These are phyloP conservation scores for Ascaphus truei DNA, from an alignment of 2,113 vertebrate species.

Conservation along the genomic window DNA sequence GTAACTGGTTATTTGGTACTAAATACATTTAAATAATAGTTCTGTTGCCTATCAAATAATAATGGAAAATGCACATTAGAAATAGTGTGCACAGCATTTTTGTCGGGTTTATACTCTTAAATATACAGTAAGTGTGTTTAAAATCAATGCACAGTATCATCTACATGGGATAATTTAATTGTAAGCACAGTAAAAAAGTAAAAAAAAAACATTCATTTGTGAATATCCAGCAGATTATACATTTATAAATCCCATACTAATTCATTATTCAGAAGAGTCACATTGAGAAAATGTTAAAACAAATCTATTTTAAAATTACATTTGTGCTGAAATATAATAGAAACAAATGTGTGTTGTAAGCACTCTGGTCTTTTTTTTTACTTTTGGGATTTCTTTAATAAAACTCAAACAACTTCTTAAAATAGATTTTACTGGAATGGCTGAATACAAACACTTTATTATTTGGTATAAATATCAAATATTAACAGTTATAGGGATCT, in stretches of 20 bases:
- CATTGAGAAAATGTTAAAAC: slow-evolving; percentile 50
- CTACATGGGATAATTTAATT: slow-evolving; percentile 48
- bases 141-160: slow-evolving; percentile 31
- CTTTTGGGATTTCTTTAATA: no score
- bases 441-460: no score
- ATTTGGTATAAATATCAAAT: no score
- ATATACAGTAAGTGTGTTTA: slow-evolving; percentile 8
- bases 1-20: no score
- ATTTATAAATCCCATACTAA: slow-evolving; percentile 50
- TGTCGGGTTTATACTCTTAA: background rate
- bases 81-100: background rate
- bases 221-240: slow-evolving; percentile 46
- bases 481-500: no score
- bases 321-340: slow-evolving; percentile 54
- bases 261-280: slow-evolving; percentile 51
- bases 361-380: no score
- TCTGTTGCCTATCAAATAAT: slow-evolving; percentile 35
- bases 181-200: slow-evolving; percentile 38
- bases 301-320: slow-evolving; percentile 54
- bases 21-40: background rate
- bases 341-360: slow-evolving; percentile 38
- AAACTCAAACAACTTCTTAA: no score
- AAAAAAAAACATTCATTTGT: slow-evolving; percentile 41
- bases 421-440: no score
- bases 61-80: slow-evolving; percentile 22